These are phyloP conservation scores for Andrena fulva DNA, from an alignment of 2,888 invertebrate genomes.

Conservation along the genomic window DNA sequence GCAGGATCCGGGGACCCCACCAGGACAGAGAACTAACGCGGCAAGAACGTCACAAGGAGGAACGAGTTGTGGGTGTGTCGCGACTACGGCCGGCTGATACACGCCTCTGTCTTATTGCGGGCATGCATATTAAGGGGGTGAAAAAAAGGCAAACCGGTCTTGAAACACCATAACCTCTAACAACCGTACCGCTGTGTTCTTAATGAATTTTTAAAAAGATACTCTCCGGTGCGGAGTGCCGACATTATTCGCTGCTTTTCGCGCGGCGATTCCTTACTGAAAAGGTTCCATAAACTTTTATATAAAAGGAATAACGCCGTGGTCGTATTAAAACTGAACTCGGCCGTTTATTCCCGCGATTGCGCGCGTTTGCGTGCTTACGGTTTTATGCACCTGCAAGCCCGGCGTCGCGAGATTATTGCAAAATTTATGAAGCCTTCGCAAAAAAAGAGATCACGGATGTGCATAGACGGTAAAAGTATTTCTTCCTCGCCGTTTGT, in stretches of 20 bases:
- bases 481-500: not conserved
- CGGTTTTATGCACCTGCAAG: conserved; percentile 17
- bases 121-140: conserved; percentile 42
- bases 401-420: conserved; percentile 33
- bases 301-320: conserved; percentile 20
- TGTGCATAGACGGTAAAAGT: conserved; percentile 14
- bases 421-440: conserved; percentile 36
- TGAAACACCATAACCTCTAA: conserved; percentile 36
- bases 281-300: conserved; percentile 34
- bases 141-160: conserved; percentile 44
- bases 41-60: conserved; percentile 17
- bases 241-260: conserved; percentile 18
- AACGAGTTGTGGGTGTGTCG: conserved; percentile 53
- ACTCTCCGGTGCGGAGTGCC: not conserved
- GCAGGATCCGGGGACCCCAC: conserved; percentile 6
- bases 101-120: conserved; percentile 37
- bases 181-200: conserved; percentile 27
- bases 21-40: conserved; percentile 14
- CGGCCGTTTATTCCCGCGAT: conserved; percentile 4
- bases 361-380: not conserved
- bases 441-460: conserved; percentile 22
- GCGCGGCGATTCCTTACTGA: not conserved
- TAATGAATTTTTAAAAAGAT: conserved; percentile 44
- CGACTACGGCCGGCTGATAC: conserved; percentile 19
- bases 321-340: conserved; percentile 30